A percentile compares a stretch with the other conserved stretches of the same genome.
phyloP scores from a whole-genome alignment of 1,140 invertebrate genomes.

The Leptopilina boulardi region DNA sequence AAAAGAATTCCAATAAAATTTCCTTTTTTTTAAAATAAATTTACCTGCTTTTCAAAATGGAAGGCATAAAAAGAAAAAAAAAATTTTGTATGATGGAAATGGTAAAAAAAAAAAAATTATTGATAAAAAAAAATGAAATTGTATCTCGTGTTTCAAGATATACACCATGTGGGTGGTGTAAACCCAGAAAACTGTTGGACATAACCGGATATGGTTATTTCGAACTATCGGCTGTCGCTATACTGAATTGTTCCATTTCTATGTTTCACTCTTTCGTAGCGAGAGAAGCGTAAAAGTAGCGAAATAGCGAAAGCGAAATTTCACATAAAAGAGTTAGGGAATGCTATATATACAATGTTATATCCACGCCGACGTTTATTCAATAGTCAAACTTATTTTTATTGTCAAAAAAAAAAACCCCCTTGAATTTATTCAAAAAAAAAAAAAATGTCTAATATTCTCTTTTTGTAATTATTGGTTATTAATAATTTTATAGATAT shows the following conservation, averaged over 20 bases:
- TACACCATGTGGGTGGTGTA: conserved; percentile 35
- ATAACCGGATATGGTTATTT: conserved; percentile 70
- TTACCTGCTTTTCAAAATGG: no score
- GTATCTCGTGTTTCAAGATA: conserved; percentile 9
- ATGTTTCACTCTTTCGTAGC: conserved; percentile 70
- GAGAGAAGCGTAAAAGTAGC: conserved; percentile 71
- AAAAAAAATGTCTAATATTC: no score
- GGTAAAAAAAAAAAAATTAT: conserved; percentile 11
- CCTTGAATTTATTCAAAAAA: not conserved
- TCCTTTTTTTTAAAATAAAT: no score
- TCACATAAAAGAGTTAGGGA: not conserved
- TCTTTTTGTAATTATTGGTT: no score
- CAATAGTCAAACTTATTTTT: not conserved
- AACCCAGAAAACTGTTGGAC: conserved; percentile 49
- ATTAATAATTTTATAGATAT: no score
- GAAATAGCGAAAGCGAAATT: conserved; percentile 58
- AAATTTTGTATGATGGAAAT: not conserved
- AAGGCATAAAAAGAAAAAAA: not conserved
- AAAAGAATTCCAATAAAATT: no score
- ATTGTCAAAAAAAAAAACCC: no score
- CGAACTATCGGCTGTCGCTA: conserved; percentile 66
- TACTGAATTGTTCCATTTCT: conserved; percentile 71
- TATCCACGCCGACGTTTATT: not conserved
- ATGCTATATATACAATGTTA: no score
- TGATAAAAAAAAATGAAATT: conserved; percentile 40